Evolutionary conservation across 1,140 invertebrate species (phyloP).

Genomic region (Neodiprion pinetum): DNA sequence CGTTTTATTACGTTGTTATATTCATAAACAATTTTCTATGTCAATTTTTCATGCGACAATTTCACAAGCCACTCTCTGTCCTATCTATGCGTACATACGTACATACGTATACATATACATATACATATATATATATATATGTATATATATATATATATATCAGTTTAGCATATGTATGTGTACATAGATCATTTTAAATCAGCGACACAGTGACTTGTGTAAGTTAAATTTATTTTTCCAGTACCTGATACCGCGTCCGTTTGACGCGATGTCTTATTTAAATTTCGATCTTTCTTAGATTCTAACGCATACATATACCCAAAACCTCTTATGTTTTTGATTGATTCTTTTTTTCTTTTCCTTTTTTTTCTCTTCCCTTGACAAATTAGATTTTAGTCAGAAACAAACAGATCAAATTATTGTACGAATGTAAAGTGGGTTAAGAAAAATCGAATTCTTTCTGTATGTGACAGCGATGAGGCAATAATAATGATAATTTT

Average conservation of each 20-base stretch:
- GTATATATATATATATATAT: background rate
- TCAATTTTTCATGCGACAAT: constrained; percentile 25
- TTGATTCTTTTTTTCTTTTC: too few species aligned
- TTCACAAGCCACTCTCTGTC: background rate
- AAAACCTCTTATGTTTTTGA: too few species aligned
- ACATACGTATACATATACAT: background rate
- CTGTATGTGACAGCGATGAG: background rate
- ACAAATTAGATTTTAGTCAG: background rate
- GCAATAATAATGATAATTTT: background rate
- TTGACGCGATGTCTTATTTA: background rate
- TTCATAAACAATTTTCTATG: constrained; percentile 26
- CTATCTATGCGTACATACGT: constrained; percentile 16
- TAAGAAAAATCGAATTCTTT: background rate
- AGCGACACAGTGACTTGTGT: background rate
- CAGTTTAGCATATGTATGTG: background rate
- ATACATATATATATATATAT: constrained; percentile 14
- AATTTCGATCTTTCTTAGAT: background rate
- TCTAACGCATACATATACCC: background rate
- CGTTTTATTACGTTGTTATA: constrained; percentile 41
- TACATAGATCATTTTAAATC: background rate
- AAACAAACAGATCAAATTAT: background rate
- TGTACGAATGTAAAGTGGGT: background rate
- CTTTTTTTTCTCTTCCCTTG: too few species aligned
- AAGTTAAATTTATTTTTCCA: background rate
- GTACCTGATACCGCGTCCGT: background rate